These are phyloP conservation scores for Anolis carolinensis DNA, from an alignment of 2,113 vertebrate species.

Conservation along the genomic window DNA sequence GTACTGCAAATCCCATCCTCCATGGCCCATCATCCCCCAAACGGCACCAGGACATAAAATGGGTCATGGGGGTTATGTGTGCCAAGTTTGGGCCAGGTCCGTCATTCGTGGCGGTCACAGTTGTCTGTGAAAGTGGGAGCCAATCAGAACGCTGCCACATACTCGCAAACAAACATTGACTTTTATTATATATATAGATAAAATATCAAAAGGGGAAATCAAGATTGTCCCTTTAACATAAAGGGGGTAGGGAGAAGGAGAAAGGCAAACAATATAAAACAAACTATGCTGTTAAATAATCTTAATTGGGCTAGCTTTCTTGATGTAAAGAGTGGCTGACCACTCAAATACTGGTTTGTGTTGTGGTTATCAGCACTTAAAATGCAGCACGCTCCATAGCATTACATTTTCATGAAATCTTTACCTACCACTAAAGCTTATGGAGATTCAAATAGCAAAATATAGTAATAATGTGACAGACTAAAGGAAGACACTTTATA, in stretches of 20 bases:
- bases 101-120: too few relatives aligned
- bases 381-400: constrained; percentile 28
- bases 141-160: too few relatives aligned
- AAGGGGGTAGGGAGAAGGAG: constrained; percentile 18
- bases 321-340: constrained; percentile 53
- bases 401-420: constrained; percentile 38
- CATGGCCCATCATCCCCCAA: too few relatives aligned
- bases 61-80: too few relatives aligned
- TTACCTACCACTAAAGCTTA: constrained; percentile 45
- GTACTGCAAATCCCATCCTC: too few relatives aligned
- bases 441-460: constrained; percentile 40
- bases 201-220: constrained; percentile 51
- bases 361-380: constrained; percentile 58
- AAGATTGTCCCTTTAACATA: constrained; percentile 63
- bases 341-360: constrained; percentile 68
- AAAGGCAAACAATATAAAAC: constrained; percentile 26
- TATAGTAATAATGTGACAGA: constrained; percentile 34
- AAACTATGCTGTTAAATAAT: constrained; percentile 43
- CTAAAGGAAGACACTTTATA: constrained; percentile 42
- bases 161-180: too few relatives aligned
- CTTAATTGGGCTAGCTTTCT: constrained; percentile 54
- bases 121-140: too few relatives aligned
- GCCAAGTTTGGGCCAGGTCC: too few relatives aligned
- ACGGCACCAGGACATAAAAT: too few relatives aligned
- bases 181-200: too few relatives aligned